Percentiles rank a stretch among this genome's conserved stretches.
These are phyloP conservation scores for Drosophila rhopaloa DNA, from an alignment of 1,140 invertebrate species.

Conservation along the genomic window DNA sequence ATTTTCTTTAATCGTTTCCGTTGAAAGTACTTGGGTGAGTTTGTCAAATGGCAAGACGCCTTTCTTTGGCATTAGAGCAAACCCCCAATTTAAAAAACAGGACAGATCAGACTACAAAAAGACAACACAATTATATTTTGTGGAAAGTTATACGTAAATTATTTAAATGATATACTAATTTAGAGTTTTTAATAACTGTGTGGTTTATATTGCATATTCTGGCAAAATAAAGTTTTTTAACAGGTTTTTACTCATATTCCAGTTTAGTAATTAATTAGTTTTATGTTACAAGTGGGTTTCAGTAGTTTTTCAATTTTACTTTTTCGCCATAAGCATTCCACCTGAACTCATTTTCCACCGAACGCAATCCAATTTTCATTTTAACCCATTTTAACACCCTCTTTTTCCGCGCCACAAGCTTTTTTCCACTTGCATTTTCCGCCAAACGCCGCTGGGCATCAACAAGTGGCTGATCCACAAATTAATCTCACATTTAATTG, in stretches of 20 bases:
- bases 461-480: constrained; percentile 48
- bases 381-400: constrained; percentile 34
- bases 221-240: too few relatives aligned
- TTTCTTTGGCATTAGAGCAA: constrained; percentile 11
- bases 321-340: neutral
- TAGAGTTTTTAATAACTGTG: too few relatives aligned
- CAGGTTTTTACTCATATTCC: too few relatives aligned
- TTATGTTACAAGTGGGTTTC: too few relatives aligned
- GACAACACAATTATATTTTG: too few relatives aligned
- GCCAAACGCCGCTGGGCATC: constrained; percentile 14
- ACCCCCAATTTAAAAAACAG: too few relatives aligned
- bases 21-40: constrained; percentile 11
- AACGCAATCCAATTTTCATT: constrained; percentile 26
- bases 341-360: constrained; percentile 5
- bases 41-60: constrained; percentile 12
- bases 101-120: too few relatives aligned
- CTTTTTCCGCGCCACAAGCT: constrained; percentile 12
- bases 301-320: too few relatives aligned
- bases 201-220: too few relatives aligned
- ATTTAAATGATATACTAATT: too few relatives aligned
- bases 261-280: too few relatives aligned
- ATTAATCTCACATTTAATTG: constrained; percentile 64
- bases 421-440: constrained; percentile 40
- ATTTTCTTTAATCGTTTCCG: constrained; percentile 39
- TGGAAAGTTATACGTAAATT: too few relatives aligned